These are phyloP conservation scores for Limnothrissa miodon DNA, from an alignment of 2,113 vertebrate genomes.

Conservation along the genomic window DNA sequence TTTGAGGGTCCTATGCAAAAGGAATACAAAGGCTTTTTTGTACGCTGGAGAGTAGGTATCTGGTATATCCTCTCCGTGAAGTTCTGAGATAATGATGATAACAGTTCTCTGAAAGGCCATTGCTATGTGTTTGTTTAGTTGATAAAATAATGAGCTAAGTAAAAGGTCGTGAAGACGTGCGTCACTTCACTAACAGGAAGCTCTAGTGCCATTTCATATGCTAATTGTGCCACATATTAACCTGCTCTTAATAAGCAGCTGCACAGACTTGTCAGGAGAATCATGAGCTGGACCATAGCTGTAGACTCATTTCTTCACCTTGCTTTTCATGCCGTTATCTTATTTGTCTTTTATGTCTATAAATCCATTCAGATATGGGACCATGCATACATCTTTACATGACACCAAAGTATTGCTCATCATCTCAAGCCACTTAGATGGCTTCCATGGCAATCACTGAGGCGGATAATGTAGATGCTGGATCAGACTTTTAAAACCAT, in stretches of 20 bases:
- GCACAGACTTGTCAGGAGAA: neutral
- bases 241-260: too few relatives aligned
- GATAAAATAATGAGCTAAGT: neutral
- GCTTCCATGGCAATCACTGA: too few relatives aligned
- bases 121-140: neutral
- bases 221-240: too few relatives aligned
- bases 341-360: too few relatives aligned
- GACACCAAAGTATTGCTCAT: too few relatives aligned
- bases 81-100: neutral
- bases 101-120: neutral
- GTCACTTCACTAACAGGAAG: neutral
- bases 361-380: too few relatives aligned
- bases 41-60: neutral
- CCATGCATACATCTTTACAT: too few relatives aligned
- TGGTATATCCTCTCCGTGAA: neutral
- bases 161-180: neutral
- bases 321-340: neutral
- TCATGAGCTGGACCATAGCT: neutral
- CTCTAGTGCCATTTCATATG: neutral
- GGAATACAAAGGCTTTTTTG: neutral
- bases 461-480: too few relatives aligned
- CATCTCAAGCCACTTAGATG: too few relatives aligned
- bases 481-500: too few relatives aligned
- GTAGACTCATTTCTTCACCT: neutral
- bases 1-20: neutral